Base-by-base conservation (phyloP, 2,888 invertebrate species). In the Conistra vaccinii region DNA sequence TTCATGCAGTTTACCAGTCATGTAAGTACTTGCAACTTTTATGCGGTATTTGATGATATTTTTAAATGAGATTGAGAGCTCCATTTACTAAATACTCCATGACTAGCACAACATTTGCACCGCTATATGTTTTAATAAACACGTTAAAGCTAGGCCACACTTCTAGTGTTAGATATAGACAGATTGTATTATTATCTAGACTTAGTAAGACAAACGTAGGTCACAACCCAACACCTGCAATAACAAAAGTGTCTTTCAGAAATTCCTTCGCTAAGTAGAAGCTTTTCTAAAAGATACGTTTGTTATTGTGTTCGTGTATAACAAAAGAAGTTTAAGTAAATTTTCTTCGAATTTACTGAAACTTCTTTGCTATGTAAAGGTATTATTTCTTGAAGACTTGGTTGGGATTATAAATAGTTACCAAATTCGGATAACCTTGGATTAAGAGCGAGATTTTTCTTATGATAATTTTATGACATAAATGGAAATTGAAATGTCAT, bases 71-170 rank as follows among this genome's bases (percentile, higher is more conserved):
- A 32, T 32, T 17, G 32, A 53, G 6, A 0, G 60, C 61, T 83
- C 68, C 73, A 63, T 81, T 53, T 14, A 4, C 1, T 45, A 55
- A 26, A 3, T 35, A 58, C 35, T 76, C 77, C 17, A 9, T 73
- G 69, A 14, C 6, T 10, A 58, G 76, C 73, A 65, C 62, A 51
- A 73, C 67, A 75, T 83, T 87, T 75, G 53, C 63, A 26, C 48
- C 29, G 68, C 71, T 83, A 83, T 85, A 76, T 80, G 80, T 86
- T 83, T 83, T 83, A 78, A 85, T 85, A 87, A 83, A 87, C 70
- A 70, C 68, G 65, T 76, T 85, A 55, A 70, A 80, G 72, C 66
- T 63, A 80, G 61, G 80, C 58, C 69, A 57, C 57, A 53, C 55
- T 61, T 65, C 35, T 71, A 69, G 65, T 62, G 35, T 73, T 39